Evolutionary conservation across 2,888 invertebrate species (phyloP).

Genomic region (Diploptera punctata): DNA sequence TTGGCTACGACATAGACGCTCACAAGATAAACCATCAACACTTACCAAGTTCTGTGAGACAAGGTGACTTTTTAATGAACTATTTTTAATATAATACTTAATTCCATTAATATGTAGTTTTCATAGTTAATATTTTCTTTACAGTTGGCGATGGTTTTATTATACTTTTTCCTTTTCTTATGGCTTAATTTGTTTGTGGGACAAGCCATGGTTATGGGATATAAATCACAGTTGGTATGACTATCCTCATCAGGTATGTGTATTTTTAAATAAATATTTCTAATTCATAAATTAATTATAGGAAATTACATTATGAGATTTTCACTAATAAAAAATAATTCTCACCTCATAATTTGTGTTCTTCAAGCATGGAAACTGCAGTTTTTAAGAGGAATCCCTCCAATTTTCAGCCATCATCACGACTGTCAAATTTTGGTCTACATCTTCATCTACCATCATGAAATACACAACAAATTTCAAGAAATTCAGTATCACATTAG

Average conservation of each 20-base stretch:
- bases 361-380: too few species aligned
- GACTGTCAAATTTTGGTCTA: too few species aligned
- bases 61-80: constrained; percentile 55
- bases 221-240: constrained; percentile 85
- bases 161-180: constrained; percentile 82
- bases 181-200: constrained; percentile 83
- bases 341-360: too few species aligned
- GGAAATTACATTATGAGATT: too few species aligned
- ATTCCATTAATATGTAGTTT: not conserved
- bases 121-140: constrained; percentile 45
- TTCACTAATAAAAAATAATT: too few species aligned
- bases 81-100: not conserved
- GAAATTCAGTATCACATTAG: too few species aligned
- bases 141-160: constrained; percentile 84
- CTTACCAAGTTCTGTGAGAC: constrained; percentile 92
- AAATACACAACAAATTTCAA: too few species aligned
- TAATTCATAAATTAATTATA: too few species aligned
- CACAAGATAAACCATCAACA: constrained; percentile 87
- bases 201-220: constrained; percentile 94
- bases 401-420: too few species aligned
- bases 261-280: too few species aligned
- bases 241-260: constrained; percentile 77
- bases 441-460: too few species aligned
- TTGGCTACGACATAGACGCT: constrained; percentile 85
- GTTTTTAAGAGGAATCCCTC: too few species aligned